These are phyloP conservation scores for Peromyscus maniculatus DNA, from an alignment of 2,113 vertebrate genomes.

Conservation along the genomic window DNA sequence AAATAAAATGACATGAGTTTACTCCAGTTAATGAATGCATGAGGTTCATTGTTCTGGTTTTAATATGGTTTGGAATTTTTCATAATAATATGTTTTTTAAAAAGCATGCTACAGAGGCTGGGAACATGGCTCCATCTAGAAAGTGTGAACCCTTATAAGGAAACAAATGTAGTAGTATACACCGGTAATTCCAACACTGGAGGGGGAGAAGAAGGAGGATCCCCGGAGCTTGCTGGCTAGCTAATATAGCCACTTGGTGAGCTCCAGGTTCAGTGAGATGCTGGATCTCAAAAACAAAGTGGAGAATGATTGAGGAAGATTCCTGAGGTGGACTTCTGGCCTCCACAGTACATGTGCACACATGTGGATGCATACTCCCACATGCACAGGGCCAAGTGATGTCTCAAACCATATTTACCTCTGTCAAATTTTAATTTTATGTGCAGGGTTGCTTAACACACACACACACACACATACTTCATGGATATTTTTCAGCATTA, in stretches of 20 bases:
- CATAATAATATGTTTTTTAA: neutral
- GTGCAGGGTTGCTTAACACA: rapidly evolving
- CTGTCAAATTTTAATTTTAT: no score
- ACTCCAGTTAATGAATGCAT: rapidly evolving
- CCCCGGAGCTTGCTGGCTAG: neutral
- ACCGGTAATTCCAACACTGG: no score
- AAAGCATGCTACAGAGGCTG: neutral
- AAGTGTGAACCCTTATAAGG: neutral
- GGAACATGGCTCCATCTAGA: neutral
- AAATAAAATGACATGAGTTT: rapidly evolving
- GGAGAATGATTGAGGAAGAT: neutral
- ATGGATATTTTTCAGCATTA: rapidly evolving
- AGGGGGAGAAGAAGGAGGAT: neutral
- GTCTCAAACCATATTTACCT: rapidly evolving
- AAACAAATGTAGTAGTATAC: no score
- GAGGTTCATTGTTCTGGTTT: neutral
- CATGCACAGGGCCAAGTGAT: neutral
- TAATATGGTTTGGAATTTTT: neutral
- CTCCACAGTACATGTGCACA: no score
- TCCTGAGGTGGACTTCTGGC: no score
- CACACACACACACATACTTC: rapidly evolving
- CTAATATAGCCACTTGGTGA: neutral
- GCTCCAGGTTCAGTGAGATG: neutral
- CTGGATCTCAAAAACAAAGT: neutral
- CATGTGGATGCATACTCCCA: rapidly evolving